Evolutionary conservation across 2,797 vertebrate genomes (phyloP), one percentile per base, ranked within the genome.

Genomic region (Melanotaenia nigrans): DNA sequence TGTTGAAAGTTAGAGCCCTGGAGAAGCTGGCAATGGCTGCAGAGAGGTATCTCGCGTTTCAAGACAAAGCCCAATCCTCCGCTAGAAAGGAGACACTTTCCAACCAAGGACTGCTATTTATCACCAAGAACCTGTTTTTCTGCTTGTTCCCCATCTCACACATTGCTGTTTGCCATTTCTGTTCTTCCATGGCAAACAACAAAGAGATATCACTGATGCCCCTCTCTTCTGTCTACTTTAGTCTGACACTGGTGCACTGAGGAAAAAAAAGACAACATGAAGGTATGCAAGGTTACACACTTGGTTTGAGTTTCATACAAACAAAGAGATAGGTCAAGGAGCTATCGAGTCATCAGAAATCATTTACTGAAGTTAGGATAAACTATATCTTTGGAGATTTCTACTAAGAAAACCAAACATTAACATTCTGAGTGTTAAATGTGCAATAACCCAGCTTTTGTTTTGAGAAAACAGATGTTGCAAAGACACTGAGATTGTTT

Each of bases 21-120:
- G 82, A 92, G 91, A 91, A 83, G 86, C 79, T 89, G 82, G 85
- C 88, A 78, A 75, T 71, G 84, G 83, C 86, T 70, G 79, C 68
- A 80, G 79, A 61, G 68, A 72, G 73, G 75, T 67, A 22, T 79
- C 87, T 93, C 91, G 65, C 73, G 60, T 94, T 92, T 89, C 92
- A 87, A 82, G 85, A 91, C 89, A 93, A 92, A 92, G 88, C 81
- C 78, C 56, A 76, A 84, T 89, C 88, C 88, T 77, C 80, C 87
- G 81, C 90, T 79, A 86, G 87, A 90, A 92, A 93, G 75, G 83
- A 89, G 90, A 90, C 87, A 87, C 90, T 91, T 79, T 90, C 86
- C 79, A 89, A 84, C 69, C 76, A 42, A 18, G 85, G 62, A 78
- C 85, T 77, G 78, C 79, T 40, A 88, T 88, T 91, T 90, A 89